Base-by-base conservation (phyloP, 2,797 vertebrate species). In the Esox lucius region DNA sequence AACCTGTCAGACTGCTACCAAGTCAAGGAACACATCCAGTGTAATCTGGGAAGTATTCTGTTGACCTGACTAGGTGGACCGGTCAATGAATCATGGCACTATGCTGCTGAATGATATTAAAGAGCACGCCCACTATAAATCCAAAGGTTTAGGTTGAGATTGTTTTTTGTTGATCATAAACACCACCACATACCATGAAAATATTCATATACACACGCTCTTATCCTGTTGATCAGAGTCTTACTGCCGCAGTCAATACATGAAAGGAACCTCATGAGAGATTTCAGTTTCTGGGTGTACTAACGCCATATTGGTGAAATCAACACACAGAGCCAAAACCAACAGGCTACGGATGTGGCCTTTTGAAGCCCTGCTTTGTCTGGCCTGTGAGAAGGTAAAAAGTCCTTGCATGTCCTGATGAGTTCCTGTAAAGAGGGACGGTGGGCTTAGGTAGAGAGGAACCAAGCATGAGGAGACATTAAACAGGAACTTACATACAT, bases 401-500 rank as follows among this genome's bases (percentile, higher is more conserved):
- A 70, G 68, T 56, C 11, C 61, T 24, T 16, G 2, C n/a, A 31
- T 62, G 33, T 24, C 59, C 61, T 65, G 26, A 75, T 16, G 51
- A 8, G 59, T 66, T 46, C 56, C 62, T 9, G n/a, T 78, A 76
- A 81, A 81, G 73, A 76, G 56, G 64, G 42, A n/a, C 62, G 49
- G 24, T 65, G 49, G 17, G 49, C 1, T 4, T 17, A 51, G 49
- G 49, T 15, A 49, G 46, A 62, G 51, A 71, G 73, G 56, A 72
- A 39, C 61, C 33, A 17, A 31, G n/a, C 2, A 24, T 22, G 42
- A 48, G n/a, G 17, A 28, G 3, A 53, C 39, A 42, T 67, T 72
- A 69, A 76, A 80, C 75, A 81, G 75, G 75, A 80, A 78, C 80
- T 64, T 78, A 78, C 71, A 75, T 64, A 74, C 53, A 67, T 81